Evolutionary conservation across 1,140 invertebrate genomes (phyloP).

Genomic region (Lepidotrigona ventralis): DNA sequence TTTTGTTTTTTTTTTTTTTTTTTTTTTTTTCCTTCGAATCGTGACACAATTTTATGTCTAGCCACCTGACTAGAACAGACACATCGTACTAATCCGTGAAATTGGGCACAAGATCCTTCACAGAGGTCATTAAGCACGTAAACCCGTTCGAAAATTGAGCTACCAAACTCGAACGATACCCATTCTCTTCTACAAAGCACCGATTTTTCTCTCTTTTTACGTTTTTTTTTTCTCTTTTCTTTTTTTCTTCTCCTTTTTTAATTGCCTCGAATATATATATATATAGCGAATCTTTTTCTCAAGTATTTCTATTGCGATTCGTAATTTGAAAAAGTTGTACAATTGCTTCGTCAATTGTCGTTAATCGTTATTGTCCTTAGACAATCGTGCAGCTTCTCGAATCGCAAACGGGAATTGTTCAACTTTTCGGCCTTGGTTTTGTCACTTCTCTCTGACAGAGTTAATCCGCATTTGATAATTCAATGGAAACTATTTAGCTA

Average conservation of each 20-base stretch:
- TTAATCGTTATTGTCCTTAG: conserved; percentile 22
- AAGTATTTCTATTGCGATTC: not conserved
- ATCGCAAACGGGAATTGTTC: conserved; percentile 8
- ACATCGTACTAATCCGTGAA: not conserved
- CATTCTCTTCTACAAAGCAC: not conserved
- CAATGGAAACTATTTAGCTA: conserved; percentile 27
- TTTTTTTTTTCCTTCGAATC: not conserved
- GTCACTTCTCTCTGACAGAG: not conserved
- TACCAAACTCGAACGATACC: conserved; percentile 1
- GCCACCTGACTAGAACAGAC: not conserved
- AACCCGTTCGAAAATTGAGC: conserved; percentile 55
- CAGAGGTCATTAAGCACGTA: conserved; percentile 51
- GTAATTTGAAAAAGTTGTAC: not conserved
- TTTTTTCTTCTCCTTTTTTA: not conserved
- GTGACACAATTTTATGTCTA: not conserved
- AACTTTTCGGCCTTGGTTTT: not conserved
- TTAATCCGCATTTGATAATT: conserved; percentile 6
- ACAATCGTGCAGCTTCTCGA: conserved; percentile 21
- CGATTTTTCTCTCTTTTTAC: not conserved
- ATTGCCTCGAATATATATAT: not conserved
- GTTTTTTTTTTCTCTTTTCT: not conserved
- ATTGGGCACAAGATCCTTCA: conserved; percentile 48
- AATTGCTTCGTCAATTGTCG: not conserved
- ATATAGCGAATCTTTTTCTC: not conserved
- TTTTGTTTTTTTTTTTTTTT: too few species aligned